Conservation (phyloP, 2,113 vertebrate genomes). For the Nannospalax galili region DNA sequence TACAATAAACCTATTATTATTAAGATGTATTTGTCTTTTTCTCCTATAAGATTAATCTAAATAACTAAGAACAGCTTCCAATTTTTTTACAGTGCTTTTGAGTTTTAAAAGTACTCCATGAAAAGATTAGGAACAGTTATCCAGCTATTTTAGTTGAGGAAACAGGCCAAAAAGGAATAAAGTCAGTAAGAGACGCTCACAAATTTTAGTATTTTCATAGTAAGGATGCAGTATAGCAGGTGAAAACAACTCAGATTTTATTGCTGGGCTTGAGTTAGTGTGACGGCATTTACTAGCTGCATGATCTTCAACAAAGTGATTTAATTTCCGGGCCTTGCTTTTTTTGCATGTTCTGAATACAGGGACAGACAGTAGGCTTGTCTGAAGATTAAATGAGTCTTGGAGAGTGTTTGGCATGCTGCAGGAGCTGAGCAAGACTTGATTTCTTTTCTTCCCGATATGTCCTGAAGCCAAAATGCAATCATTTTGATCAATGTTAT, state of each 20-base stretch:
- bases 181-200: slow-evolving; percentile 42
- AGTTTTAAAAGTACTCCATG: neutral
- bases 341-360: neutral
- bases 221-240: neutral
- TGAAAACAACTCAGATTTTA: slow-evolving; percentile 18
- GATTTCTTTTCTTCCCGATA: slow-evolving; percentile 48
- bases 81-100: slow-evolving; percentile 8
- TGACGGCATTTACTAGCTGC: slow-evolving; percentile 6
- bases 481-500: neutral
- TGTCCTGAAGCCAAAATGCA: neutral
- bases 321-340: slow-evolving; percentile 6
- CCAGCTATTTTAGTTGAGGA: slow-evolving; percentile 51
- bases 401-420: neutral
- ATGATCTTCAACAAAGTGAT: slow-evolving; percentile 8
- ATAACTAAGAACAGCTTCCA: neutral
- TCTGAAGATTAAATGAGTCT: neutral
- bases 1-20: slow-evolving; percentile 17
- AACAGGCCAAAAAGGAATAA: slow-evolving; percentile 48
- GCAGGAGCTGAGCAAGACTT: neutral
- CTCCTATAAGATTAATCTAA: slow-evolving; percentile 29
- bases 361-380: slow-evolving; percentile 3
- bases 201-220: slow-evolving; percentile 38
- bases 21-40: neutral
- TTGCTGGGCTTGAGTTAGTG: slow-evolving; percentile 16
- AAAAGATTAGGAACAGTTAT: slow-evolving; percentile 40